Conservation (phyloP, 2,113 vertebrate genomes). For the Ciconia boyciana region DNA sequence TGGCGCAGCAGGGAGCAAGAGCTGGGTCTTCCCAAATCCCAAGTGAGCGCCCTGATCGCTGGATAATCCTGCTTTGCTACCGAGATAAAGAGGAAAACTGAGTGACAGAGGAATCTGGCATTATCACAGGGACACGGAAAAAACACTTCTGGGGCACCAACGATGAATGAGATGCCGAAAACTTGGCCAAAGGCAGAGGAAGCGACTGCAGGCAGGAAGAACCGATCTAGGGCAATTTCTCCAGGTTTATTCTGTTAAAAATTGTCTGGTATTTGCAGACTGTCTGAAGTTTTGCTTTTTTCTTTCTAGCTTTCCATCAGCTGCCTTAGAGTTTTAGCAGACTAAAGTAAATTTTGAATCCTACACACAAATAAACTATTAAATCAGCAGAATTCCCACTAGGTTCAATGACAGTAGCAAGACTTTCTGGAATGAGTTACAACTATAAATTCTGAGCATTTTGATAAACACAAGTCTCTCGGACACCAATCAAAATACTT, state of each 20-base stretch:
- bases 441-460: neutral
- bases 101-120: neutral
- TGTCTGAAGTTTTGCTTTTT: neutral
- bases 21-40: neutral
- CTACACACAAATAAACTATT: neutral
- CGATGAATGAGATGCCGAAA: neutral
- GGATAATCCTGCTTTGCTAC: neutral
- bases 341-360: neutral
- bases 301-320: neutral
- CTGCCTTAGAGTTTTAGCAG: neutral
- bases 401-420: neutral
- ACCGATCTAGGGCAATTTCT: neutral
- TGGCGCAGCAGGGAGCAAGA: neutral
- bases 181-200: neutral
- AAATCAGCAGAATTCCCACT: neutral
- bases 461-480: slow-evolving; percentile 7
- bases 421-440: slow-evolving; percentile 14
- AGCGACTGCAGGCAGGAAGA: neutral
- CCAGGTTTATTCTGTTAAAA: neutral
- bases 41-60: accelerated
- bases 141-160: neutral
- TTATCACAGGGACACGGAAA: neutral
- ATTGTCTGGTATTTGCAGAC: neutral
- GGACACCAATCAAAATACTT: slow-evolving; percentile 26
- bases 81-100: neutral